Base-by-base conservation (phyloP, 2,113 vertebrate species). In the Cisticola juncidis region DNA sequence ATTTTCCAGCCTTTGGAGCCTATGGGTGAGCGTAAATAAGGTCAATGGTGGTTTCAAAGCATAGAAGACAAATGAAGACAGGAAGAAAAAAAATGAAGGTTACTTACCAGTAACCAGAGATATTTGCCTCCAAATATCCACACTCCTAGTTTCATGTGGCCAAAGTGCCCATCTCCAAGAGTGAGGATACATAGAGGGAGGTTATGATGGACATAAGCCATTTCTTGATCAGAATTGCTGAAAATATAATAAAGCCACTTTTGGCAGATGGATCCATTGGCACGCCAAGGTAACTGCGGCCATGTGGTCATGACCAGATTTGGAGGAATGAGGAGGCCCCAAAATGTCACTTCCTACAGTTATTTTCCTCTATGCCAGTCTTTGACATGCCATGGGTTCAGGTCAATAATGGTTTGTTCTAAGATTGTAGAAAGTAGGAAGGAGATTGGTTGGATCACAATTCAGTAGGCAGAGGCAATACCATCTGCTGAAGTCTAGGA, bases 1-100 rank as follows among this genome's bases (percentile, higher is more conserved):
- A 77, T 94, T 95, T 97, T 90, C 69, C 91, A 96, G 88, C 90
- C 76, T 94, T 95, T 93, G 90, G 92, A 88, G 92, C 85, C 93
- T 88, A 78, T 88, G 94, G 81, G 90, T 92, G 94, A 97, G 64
- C 3, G 1, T 81, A 90, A 96, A 94, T 81, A 95, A 96, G 94
- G 84, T 95, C 92, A 96, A 94, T 71, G 94, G 88, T 92, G 93
- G 91, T 84, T 97, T 97, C 79, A 95, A 96, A 94, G 91, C 86
- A 95, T 88, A 94, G 91, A 94, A 96, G 94, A 98, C 96, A 95
- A 97, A 98, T 96, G 92, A 97, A 95, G 88, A 90, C 88, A 83
- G 92, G 87, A 94, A 97, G 92, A 64, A 95, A 93, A 93, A 88
- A 65, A 76, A 92, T 78, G 89, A 89, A 79, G 96, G 93, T 95